Percentiles rank a stretch among this genome's conserved stretches.
phyloP scores from a whole-genome alignment of 2,113 vertebrate genomes.

The Nibea albiflora region DNA sequence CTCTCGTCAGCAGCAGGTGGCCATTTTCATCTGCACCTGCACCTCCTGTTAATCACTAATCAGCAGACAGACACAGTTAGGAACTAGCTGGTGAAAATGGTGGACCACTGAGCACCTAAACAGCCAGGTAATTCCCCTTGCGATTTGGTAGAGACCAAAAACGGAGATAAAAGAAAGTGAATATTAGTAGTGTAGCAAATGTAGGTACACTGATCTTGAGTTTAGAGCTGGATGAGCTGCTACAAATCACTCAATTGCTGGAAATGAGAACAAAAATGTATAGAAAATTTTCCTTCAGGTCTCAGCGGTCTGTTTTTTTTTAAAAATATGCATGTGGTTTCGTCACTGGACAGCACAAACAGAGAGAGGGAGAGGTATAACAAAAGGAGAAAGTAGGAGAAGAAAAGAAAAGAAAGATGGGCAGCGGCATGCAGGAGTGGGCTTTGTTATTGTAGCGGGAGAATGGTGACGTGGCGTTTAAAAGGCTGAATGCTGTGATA shows the following conservation, averaged over 20 bases:
- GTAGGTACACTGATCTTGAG: neutral
- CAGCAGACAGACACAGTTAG: no score
- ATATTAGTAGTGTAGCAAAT: no score
- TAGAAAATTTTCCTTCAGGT: neutral
- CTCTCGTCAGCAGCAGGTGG: no score
- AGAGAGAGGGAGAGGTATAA: constrained; percentile 13
- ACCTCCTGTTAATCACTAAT: no score
- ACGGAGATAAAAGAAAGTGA: neutral
- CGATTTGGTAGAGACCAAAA: neutral
- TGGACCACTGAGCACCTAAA: neutral
- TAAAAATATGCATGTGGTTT: constrained; percentile 24
- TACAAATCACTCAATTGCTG: no score
- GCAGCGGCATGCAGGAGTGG: constrained; percentile 52
- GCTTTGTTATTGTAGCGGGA: constrained; percentile 64
- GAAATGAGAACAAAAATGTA: neutral
- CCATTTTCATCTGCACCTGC: no score
- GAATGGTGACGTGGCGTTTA: constrained; percentile 64
- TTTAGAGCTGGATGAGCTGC: neutral
- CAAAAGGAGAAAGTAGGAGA: constrained; percentile 62
- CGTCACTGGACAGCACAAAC: neutral
- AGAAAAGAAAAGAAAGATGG: constrained; percentile 56
- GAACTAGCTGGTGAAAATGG: neutral
- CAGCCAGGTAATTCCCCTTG: neutral
- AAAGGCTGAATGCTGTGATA: constrained; percentile 74
- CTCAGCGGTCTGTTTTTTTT: neutral